Evolutionary conservation across 2,888 invertebrate species (phyloP).

Genomic region (Tinea trinotella): DNA sequence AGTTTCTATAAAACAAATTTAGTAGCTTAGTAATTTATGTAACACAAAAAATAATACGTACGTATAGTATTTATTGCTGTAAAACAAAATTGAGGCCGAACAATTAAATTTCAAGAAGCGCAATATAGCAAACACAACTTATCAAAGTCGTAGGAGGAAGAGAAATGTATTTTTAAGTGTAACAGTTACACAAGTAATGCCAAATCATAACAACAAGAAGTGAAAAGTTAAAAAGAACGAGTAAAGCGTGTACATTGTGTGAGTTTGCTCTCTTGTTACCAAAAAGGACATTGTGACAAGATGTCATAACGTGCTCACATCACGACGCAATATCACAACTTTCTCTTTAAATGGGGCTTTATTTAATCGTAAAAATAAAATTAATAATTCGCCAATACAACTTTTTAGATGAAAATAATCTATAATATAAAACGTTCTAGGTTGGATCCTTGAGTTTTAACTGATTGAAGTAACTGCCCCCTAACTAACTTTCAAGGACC

Average conservation of each 20-base stretch:
- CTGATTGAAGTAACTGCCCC: too few species aligned
- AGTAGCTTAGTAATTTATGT: too few species aligned
- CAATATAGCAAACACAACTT: not conserved
- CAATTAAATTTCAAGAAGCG: not conserved
- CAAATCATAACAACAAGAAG: constrained; percentile 2
- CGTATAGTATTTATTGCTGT: too few species aligned
- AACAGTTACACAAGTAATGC: not conserved
- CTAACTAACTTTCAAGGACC: too few species aligned
- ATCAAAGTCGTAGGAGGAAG: not conserved
- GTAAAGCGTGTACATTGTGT: not conserved
- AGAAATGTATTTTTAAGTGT: constrained; percentile 4
- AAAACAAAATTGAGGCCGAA: too few species aligned
- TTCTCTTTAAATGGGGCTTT: not conserved
- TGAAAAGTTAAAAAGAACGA: constrained; percentile 9
- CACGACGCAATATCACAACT: not conserved
- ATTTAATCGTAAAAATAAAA: not conserved
- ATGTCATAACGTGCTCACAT: not conserved
- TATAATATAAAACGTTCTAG: too few species aligned
- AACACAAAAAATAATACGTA: too few species aligned
- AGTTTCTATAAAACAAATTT: too few species aligned
- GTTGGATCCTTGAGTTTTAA: too few species aligned
- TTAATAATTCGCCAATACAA: not conserved
- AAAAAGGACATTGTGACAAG: constrained; percentile 5
- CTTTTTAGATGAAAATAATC: not conserved
- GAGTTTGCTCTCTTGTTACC: not conserved